Conservation (phyloP, 2,888 invertebrate species). For the Rhogogaster chlorosoma region DNA sequence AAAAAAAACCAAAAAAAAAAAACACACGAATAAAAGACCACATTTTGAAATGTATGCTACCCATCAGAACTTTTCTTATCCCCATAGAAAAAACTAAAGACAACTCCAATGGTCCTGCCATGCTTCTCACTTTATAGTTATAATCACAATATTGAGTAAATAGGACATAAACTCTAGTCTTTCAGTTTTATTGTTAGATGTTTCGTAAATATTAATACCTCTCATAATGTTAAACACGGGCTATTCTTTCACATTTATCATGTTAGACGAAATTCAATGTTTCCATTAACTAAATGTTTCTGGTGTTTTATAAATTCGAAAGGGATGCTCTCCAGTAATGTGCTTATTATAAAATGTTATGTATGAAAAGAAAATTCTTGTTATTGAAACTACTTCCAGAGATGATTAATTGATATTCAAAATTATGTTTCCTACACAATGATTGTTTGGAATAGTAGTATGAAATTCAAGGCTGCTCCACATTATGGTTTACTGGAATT, state of each 20-base stretch:
- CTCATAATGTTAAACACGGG: neutral
- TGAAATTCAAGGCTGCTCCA: neutral
- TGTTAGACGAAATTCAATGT: neutral
- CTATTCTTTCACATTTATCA: neutral
- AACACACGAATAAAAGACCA: conserved; percentile 12
- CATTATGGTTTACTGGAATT: neutral
- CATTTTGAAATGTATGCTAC: neutral
- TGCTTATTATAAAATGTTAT: neutral
- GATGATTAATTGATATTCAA: neutral
- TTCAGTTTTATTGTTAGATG: neutral
- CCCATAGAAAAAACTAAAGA: neutral
- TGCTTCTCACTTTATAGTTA: neutral
- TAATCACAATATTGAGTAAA: neutral
- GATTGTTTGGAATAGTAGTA: neutral
- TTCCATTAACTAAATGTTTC: neutral
- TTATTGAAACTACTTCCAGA: neutral
- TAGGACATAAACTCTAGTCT: neutral
- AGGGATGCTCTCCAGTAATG: neutral
- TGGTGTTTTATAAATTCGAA: neutral
- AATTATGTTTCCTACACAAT: conserved; percentile 5
- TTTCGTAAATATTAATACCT: neutral
- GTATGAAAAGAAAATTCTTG: neutral
- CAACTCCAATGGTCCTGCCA: conserved; percentile 9
- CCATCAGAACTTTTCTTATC: neutral
- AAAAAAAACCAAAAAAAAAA: too few species aligned